Conservation (phyloP, 2,888 invertebrate genomes). For the Coremacera marginata region DNA sequence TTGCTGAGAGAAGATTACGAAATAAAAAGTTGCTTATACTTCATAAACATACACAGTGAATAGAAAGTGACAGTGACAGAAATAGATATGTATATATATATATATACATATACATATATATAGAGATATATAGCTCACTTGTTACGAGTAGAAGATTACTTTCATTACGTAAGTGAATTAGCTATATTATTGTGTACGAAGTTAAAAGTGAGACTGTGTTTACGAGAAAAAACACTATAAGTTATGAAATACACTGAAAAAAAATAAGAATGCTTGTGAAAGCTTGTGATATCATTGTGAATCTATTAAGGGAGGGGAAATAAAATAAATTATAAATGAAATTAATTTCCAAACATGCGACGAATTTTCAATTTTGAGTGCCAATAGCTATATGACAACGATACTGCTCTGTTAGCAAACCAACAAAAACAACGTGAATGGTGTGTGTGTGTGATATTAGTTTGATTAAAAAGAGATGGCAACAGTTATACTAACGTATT, state of each 20-base stretch:
- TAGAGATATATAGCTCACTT: neutral
- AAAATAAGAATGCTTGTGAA: neutral
- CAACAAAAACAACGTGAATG: conserved; percentile 23
- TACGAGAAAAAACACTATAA: neutral
- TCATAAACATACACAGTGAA: neutral
- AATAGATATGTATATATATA: conserved; percentile 33
- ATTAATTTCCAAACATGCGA: neutral
- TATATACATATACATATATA: conserved; percentile 6
- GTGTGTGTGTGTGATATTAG: neutral
- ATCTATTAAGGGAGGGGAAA: neutral
- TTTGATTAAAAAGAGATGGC: conserved; percentile 43
- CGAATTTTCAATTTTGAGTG: no score
- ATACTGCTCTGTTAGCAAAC: neutral
- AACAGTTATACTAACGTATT: conserved; percentile 63
- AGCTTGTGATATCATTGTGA: neutral
- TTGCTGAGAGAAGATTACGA: conserved; percentile 30
- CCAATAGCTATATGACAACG: no score
- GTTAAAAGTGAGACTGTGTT: neutral
- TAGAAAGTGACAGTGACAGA: neutral
- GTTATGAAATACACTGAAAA: neutral
- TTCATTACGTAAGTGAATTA: neutral
- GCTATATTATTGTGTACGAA: neutral
- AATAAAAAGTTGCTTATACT: neutral
- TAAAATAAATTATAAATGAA: neutral
- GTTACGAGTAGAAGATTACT: neutral